Evolutionary conservation across 2,797 vertebrate species (phyloP).

Genomic region (Scyliorhinus canicula): DNA sequence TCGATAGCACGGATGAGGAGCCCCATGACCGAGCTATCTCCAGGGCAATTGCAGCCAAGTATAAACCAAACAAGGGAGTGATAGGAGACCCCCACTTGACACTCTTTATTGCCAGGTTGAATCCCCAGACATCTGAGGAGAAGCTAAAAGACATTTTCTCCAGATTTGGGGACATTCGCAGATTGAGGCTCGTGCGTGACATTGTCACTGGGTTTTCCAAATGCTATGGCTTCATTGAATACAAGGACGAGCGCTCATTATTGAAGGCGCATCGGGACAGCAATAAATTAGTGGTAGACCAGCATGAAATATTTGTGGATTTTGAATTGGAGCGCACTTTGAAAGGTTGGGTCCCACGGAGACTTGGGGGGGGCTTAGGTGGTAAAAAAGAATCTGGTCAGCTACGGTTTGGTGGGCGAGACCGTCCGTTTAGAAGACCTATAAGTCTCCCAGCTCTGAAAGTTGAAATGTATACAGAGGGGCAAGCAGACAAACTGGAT

Average conservation of each 20-base stretch:
- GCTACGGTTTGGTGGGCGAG: conserved; percentile 86
- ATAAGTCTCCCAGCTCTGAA: conserved; percentile 69
- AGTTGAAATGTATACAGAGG: conserved; percentile 54
- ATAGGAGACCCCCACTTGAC: conserved; percentile 81
- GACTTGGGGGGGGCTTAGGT: conserved; percentile 84
- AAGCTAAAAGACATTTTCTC: conserved; percentile 79
- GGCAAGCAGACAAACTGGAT: conserved; percentile 48
- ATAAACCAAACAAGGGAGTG: conserved; percentile 79
- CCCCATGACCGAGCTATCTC: conserved; percentile 87
- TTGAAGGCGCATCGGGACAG: conserved; percentile 79
- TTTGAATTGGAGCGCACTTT: conserved; percentile 84
- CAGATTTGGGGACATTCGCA: conserved; percentile 79
- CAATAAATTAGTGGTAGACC: conserved; percentile 82
- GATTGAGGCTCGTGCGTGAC: conserved; percentile 79
- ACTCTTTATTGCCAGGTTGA: conserved; percentile 77
- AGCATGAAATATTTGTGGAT: conserved; percentile 85
- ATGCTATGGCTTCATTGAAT: conserved; percentile 85
- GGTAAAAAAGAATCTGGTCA: conserved; percentile 96
- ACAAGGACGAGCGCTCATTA: conserved; percentile 79
- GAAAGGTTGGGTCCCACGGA: conserved; percentile 83
- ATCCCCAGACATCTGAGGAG: conserved; percentile 80
- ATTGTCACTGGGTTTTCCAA: conserved; percentile 86
- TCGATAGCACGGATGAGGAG: conserved; percentile 85
- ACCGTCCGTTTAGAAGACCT: conserved; percentile 88
- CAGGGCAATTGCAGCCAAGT: conserved; percentile 82